Evolutionary conservation across 2,113 vertebrate genomes (phyloP), one percentile per base, ranked within the genome.

Genomic region (Ivindomyrus marchei): DNA sequence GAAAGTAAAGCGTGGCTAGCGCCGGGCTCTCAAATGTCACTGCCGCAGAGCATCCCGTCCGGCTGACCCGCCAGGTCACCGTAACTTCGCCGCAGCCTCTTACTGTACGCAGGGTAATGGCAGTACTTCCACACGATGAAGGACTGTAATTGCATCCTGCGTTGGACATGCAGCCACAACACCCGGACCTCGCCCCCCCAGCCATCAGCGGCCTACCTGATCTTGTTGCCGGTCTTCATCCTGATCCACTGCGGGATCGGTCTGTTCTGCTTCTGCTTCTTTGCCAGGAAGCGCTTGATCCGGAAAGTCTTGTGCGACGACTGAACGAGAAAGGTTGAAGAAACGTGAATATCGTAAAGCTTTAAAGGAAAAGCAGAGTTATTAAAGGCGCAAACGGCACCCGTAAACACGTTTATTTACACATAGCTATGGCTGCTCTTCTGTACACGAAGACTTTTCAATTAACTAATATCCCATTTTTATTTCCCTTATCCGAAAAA

Each of bases 171-270:
- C 39, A n/a, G 9, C 19, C 45, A 21, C 8, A 21, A 47, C 42
- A 47, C 3, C 19, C 42, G 21, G 45, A 21, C 6, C 45, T 11
- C 80, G 6, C 2, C 19, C 39, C 42, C 31, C 45, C 19, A 5
- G 45, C 15, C 13, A 15, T 15, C 13, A 8, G 21, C 42, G 31
- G 31, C 53, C 91, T 91, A 99, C 98, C 98, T 97, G 97, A 99
- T 99, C 94, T 99, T 99, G 94, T 99, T 99, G 91, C 98, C 98
- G 3, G 98, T 99, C 92, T 99, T 99, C 98, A 99, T 99, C 90
- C 98, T 95, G 92, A 99, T 99, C 98, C 98, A 99, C 88, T 99
- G 98, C 7, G 98, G 98, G 92, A 99, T 98, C 0, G 98, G 98
- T 89, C 98, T 95, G 95, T 99, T 99, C 95, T 99, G 98, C 91